A percentile compares a stretch with the other conserved stretches of the same genome.
phyloP scores from a whole-genome alignment of 2,113 vertebrate species.

The Numenius arquata region DNA sequence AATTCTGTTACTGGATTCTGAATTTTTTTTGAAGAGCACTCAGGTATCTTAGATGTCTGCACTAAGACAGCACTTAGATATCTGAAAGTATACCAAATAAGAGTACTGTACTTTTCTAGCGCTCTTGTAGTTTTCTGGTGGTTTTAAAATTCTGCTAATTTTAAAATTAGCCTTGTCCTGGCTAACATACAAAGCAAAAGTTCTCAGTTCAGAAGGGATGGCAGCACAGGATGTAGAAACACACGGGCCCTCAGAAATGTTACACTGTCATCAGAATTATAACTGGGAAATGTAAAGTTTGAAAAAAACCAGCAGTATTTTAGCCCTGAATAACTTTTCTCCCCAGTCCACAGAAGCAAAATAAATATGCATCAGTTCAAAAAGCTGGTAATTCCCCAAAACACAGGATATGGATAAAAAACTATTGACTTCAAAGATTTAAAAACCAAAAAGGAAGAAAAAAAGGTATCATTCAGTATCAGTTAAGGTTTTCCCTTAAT shows the following conservation, averaged over 20 bases:
- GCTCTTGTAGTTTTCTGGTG: not conserved
- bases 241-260: not conserved
- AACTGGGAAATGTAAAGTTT: not conserved
- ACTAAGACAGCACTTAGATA: no score
- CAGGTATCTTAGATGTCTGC: no score
- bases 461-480: not conserved
- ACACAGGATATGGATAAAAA: not conserved
- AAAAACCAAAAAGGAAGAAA: not conserved
- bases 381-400: not conserved
- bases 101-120: not conserved
- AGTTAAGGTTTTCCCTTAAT: accelerated
- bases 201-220: not conserved
- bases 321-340: not conserved
- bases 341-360: not conserved
- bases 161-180: not conserved
- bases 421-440: not conserved
- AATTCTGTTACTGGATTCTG: not conserved
- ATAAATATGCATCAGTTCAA: not conserved
- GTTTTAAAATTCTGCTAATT: not conserved
- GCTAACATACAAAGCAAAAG: not conserved
- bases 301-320: not conserved
- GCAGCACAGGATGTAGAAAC: not conserved
- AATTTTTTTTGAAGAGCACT: not conserved
- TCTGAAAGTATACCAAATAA: not conserved
- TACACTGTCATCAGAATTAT: not conserved